These are phyloP conservation scores for Macrobrachium nipponense DNA, from an alignment of 1,140 invertebrate genomes.

Conservation along the genomic window DNA sequence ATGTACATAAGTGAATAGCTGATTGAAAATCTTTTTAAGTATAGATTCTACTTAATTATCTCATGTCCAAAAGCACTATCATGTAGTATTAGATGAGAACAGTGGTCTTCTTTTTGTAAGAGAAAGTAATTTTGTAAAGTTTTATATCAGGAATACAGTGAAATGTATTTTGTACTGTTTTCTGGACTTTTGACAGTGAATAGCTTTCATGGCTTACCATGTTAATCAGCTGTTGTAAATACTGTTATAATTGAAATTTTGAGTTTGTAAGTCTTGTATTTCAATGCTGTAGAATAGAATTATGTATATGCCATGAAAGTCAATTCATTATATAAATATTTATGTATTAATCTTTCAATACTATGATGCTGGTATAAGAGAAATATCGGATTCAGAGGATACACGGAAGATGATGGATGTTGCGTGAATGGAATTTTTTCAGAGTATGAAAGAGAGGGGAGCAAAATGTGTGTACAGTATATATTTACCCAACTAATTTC, in stretches of 20 bases:
- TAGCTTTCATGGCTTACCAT: constrained; percentile 53
- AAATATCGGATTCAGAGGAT: not conserved
- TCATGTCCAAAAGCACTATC: constrained; percentile 56
- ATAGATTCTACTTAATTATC: constrained; percentile 57
- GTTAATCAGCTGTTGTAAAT: constrained; percentile 54
- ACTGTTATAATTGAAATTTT: constrained; percentile 49
- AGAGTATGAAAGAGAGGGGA: too few relatives aligned
- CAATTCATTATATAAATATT: constrained; percentile 50
- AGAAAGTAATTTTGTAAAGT: constrained; percentile 62
- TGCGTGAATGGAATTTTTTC: constrained; percentile 21
- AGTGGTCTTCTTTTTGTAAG: constrained; percentile 56
- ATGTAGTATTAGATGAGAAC: constrained; percentile 49
- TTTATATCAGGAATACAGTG: constrained; percentile 61
- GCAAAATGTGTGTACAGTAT: constrained; percentile 21
- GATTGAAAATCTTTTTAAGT: constrained; percentile 34
- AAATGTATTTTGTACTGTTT: constrained; percentile 63
- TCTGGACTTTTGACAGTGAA: constrained; percentile 49
- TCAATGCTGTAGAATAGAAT: constrained; percentile 37
- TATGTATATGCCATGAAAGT: constrained; percentile 53
- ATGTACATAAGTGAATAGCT: constrained; percentile 52
- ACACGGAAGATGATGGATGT: too few relatives aligned
- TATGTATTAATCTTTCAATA: constrained; percentile 48
- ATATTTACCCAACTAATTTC: constrained; percentile 53
- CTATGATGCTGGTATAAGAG: constrained; percentile 39
- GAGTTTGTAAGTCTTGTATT: constrained; percentile 47